phyloP scores from a whole-genome alignment of 1,140 invertebrate species.

The Aphelinus certus region DNA sequence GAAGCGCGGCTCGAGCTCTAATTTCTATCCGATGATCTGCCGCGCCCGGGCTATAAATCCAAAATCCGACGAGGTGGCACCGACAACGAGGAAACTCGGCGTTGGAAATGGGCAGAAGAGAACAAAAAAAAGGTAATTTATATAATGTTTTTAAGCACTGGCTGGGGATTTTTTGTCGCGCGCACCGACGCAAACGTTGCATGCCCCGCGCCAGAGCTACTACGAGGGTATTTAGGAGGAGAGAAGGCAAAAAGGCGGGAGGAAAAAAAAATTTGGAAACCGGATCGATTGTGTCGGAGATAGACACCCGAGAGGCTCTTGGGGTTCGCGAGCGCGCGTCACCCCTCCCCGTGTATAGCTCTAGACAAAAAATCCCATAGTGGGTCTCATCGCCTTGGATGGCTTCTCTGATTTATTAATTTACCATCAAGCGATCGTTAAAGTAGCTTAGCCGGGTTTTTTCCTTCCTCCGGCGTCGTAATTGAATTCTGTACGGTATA shows the following conservation, averaged over 20 bases:
- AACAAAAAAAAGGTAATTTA: conserved; percentile 4
- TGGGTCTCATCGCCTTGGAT: neutral
- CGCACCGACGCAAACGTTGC: neutral
- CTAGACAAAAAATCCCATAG: neutral
- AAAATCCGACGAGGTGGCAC: neutral
- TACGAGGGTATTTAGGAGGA: neutral
- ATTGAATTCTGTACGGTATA: no score
- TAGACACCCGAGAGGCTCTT: no score
- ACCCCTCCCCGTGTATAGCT: neutral
- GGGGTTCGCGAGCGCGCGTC: neutral
- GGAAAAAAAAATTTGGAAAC: conserved; percentile 3
- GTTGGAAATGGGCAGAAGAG: no score
- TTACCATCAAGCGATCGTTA: neutral
- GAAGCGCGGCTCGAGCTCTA: neutral
- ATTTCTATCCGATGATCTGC: conserved; percentile 20
- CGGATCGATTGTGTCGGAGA: neutral
- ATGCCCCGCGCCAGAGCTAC: neutral
- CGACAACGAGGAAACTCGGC: neutral
- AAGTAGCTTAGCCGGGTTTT: neutral
- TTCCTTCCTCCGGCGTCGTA: neutral
- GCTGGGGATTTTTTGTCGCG: neutral
- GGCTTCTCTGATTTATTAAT: neutral
- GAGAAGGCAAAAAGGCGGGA: neutral
- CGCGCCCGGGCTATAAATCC: neutral
- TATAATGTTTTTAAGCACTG: conserved; percentile 4